A percentile compares a stretch with the other conserved stretches of the same genome.
These are phyloP conservation scores for Trematocara caparti DNA, from an alignment of 2,797 vertebrate genomes.

Conservation along the genomic window DNA sequence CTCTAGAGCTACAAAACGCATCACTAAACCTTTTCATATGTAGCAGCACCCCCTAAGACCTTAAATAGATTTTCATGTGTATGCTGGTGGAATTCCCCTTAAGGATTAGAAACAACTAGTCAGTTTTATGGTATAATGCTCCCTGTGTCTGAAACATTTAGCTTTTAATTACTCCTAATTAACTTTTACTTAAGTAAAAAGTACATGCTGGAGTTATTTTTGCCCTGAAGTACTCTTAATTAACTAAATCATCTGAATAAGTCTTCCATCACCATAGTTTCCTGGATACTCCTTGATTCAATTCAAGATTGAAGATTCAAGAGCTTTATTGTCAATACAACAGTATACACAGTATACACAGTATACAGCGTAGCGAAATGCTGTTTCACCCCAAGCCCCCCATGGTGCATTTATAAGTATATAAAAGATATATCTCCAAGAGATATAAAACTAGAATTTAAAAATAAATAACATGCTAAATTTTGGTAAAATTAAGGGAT, in stretches of 20 bases:
- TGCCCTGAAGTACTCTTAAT: not conserved
- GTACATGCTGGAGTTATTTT: not conserved
- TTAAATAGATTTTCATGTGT: not conserved
- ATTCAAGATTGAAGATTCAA: not conserved
- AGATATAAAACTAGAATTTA: no score
- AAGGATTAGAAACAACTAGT: not conserved
- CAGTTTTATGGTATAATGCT: not conserved
- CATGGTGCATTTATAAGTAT: not conserved
- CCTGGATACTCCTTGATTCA: not conserved
- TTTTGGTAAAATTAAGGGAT: not conserved
- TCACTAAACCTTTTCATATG: not conserved
- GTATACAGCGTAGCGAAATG: accelerated
- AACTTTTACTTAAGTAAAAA: not conserved
- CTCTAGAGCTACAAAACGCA: not conserved
- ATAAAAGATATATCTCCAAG: not conserved
- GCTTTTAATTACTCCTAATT: not conserved
- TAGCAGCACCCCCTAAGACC: not conserved
- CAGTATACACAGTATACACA: not conserved
- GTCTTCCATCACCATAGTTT: not conserved
- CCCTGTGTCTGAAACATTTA: not conserved
- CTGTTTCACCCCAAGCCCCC: not conserved
- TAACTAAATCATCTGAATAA: not conserved
- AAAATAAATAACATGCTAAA: not conserved
- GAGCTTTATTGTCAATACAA: not conserved
- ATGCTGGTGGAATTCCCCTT: not conserved